Evolutionary conservation across 2,113 vertebrate species (phyloP), one percentile per base, ranked within the genome.

Genomic region (Coracopsis vasa): DNA sequence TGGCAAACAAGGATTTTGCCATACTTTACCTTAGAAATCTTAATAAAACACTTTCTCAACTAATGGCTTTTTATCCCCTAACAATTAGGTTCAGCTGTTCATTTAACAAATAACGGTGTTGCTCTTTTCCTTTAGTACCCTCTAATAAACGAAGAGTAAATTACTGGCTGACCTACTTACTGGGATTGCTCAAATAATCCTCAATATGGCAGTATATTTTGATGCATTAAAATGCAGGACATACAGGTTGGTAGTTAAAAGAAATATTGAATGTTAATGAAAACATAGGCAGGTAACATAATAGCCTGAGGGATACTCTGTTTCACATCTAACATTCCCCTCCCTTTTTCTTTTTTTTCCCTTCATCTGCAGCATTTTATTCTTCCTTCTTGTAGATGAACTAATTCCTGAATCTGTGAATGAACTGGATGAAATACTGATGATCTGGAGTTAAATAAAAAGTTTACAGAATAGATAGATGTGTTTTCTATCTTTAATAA

Each of bases 111-210:
- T 92, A 95, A 70, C 3, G 4, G 75, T 92, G 80, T 78, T 90
- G 75, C 51, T 91, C 79, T 86, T 92, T 90, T 90, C 69, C 89
- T 92, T 96, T 91, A 71, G 80, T 91, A 95, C 86, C 65, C 78
- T 84, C 78, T 96, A 88, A 96, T 96, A 96, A 93, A 93, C 77
- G 29, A 77, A 28, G 86, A 86, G 88, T 90, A 95, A 96, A 96
- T 94, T 93, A 91, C 90, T 54, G 83, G 53, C 93, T 97, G 96
- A 96, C 97, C 96, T 97, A 96, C 92, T 97, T 97, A 83, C 78
- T 81, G 75, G 74, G 74, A 92, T 96, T 95, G 95, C 95, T 95
- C 94, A 95, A 97, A 96, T 96, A 96, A 95, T 96, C 96, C 95
- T 95, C 95, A 92, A 45, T 74, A 82, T 93, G 95, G 86, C 94